Percentiles rank a stretch among this genome's conserved stretches.
These are phyloP conservation scores for Burhinus oedicnemus DNA, from an alignment of 2,113 vertebrate species.

Conservation along the genomic window DNA sequence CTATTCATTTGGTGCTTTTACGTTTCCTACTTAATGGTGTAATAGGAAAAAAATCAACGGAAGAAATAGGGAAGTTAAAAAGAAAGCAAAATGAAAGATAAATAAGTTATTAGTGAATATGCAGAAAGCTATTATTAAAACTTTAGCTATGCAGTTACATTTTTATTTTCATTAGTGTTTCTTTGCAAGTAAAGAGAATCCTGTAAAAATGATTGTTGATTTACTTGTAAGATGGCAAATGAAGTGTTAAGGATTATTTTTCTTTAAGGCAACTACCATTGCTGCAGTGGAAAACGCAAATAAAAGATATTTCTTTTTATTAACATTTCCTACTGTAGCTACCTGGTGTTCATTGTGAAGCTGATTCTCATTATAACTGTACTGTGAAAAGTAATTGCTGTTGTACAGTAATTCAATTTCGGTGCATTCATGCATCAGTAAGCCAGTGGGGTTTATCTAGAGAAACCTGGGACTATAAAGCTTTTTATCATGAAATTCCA, in stretches of 20 bases:
- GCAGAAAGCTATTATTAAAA: not conserved
- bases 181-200: conserved; percentile 15
- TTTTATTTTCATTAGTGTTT: not conserved
- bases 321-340: conserved; percentile 55
- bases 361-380: conserved; percentile 78
- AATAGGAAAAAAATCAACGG: not conserved
- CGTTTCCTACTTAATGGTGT: not conserved
- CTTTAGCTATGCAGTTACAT: not conserved
- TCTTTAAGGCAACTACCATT: conserved; percentile 34
- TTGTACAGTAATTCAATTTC: conserved; percentile 93
- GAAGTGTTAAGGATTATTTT: conserved; percentile 41
- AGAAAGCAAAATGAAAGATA: not conserved
- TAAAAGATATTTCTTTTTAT: conserved; percentile 42
- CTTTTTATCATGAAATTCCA: conserved; percentile 88
- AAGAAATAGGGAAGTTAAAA: not conserved
- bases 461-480: conserved; percentile 80
- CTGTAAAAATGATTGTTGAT: conserved; percentile 12
- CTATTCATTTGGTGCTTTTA: not conserved
- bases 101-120: not conserved
- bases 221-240: conserved; percentile 51
- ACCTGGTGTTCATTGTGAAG: conserved; percentile 70
- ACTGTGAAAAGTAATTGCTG: conserved; percentile 84
- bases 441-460: conserved; percentile 83
- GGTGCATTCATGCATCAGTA: conserved; percentile 80
- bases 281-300: conserved; percentile 53